These are phyloP conservation scores for Ryuthela nishihirai DNA, from an alignment of 2,888 invertebrate genomes.

Conservation along the genomic window DNA sequence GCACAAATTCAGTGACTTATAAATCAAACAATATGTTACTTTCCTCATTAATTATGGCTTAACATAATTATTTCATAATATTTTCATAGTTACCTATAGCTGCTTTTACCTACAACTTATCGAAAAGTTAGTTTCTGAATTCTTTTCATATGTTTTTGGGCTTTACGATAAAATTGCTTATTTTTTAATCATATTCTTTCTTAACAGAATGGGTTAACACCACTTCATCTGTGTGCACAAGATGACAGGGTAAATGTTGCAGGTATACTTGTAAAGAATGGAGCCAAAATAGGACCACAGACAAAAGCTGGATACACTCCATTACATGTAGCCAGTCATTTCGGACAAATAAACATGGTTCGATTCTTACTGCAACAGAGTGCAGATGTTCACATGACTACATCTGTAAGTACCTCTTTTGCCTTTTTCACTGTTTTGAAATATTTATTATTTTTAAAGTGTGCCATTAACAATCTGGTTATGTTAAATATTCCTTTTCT, in stretches of 20 bases:
- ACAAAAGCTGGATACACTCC: slow-evolving; percentile 94
- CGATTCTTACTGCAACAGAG: slow-evolving; percentile 84
- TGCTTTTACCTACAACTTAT: too few relatives aligned
- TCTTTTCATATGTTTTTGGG: too few relatives aligned
- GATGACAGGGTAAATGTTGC: slow-evolving; percentile 96
- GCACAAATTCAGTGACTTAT: too few relatives aligned
- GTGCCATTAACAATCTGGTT: too few relatives aligned
- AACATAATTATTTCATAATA: too few relatives aligned
- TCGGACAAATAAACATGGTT: slow-evolving; percentile 95
- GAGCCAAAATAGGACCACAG: slow-evolving; percentile 62
- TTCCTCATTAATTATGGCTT: too few relatives aligned
- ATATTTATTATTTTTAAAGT: too few relatives aligned
- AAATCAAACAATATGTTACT: too few relatives aligned
- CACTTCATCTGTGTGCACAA: slow-evolving; percentile 88
- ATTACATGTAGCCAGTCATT: slow-evolving; percentile 96
- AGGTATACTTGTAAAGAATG: slow-evolving; percentile 80
- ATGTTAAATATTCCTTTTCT: too few relatives aligned
- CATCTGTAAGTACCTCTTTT: slow-evolving; percentile 50
- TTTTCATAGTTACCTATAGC: too few relatives aligned
- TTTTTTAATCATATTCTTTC: slow-evolving; percentile 49
- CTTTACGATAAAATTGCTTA: slow-evolving; percentile 15
- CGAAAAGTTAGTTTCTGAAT: too few relatives aligned
- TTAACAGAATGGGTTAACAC: slow-evolving; percentile 79
- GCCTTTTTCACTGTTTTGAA: too few relatives aligned
- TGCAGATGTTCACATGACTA: slow-evolving; percentile 75